Evolutionary conservation across 2,888 invertebrate genomes (phyloP), one percentile per base, ranked within the genome.

Genomic region (Xylophagus ater): DNA sequence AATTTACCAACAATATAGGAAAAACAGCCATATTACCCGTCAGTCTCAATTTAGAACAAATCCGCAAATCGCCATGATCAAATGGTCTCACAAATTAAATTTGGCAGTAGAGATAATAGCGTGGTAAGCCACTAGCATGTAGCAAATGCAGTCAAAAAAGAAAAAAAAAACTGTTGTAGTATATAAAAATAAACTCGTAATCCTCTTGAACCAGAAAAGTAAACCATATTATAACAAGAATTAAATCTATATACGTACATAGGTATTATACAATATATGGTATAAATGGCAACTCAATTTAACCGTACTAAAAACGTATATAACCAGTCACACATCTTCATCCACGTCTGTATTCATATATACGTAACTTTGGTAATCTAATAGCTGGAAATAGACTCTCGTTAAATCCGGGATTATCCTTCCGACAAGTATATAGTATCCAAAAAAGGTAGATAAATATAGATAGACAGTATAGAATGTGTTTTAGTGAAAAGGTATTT

Each of bases 401-500:
- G 34, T 40, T 37, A 43, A 43, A 40, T 43, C 43, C 43, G 7
- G 34, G 43, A 43, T 43, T 43, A 43, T 43, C 40, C 43, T 31
- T 39, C 42, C 31, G 35, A 42, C 35, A 38, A 42, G 34, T 37
- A n/a, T n/a, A n/a, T n/a, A n/a, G n/a, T n/a, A n/a, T n/a, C n/a
- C n/a, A n/a, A n/a, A n/a, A n/a, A n/a, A n/a, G n/a, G n/a, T n/a
- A n/a, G n/a, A n/a, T n/a, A n/a, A n/a, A n/a, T n/a, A n/a, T n/a
- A n/a, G n/a, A n/a, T n/a, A n/a, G n/a, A n/a, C n/a, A n/a, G n/a
- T n/a, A n/a, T n/a, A n/a, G n/a, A n/a, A n/a, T n/a, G n/a, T n/a
- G n/a, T n/a, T n/a, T n/a, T n/a, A n/a, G n/a, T n/a, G n/a, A n/a
- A n/a, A n/a, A n/a, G n/a, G n/a, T n/a, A n/a, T n/a, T n/a, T n/a